Percentiles rank a stretch among this genome's conserved stretches.
phyloP scores from a whole-genome alignment of 2,888 invertebrate species.

The Dryococelus australis region DNA sequence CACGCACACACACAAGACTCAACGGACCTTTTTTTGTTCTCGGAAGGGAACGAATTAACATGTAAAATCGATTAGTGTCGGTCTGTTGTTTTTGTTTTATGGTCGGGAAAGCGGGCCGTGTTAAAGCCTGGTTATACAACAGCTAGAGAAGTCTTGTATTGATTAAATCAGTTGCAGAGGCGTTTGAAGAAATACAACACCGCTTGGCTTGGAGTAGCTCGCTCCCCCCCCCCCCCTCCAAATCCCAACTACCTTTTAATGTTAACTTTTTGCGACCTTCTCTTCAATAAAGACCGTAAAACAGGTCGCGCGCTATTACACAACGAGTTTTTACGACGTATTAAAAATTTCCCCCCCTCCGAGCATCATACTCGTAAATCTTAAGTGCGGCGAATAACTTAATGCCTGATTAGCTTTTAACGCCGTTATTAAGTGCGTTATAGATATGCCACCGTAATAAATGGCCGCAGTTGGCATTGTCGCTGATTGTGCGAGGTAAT shows the following conservation, averaged over 20 bases:
- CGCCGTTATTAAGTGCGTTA: background rate
- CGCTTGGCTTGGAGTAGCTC: background rate
- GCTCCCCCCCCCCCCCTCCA: background rate
- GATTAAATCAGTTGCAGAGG: background rate
- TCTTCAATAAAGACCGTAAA: background rate
- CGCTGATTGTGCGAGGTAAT: background rate
- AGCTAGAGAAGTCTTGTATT: background rate
- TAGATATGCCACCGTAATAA: background rate
- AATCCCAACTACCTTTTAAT: no score
- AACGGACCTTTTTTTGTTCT: background rate
- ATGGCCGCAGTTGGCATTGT: background rate
- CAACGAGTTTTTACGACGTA: background rate
- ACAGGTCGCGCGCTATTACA: background rate
- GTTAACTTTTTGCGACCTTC: no score
- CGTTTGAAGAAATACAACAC: constrained; percentile 10
- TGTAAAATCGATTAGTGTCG: constrained; percentile 38
- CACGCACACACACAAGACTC: no score
- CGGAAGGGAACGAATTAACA: constrained; percentile 35
- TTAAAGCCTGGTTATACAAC: background rate
- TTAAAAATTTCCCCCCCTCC: background rate
- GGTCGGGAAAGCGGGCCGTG: background rate
- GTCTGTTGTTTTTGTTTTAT: background rate
- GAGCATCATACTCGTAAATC: background rate
- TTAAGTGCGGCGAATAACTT: background rate
- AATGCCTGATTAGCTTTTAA: constrained; percentile 10